Evolutionary conservation across 2,113 vertebrate species (phyloP).

Genomic region (Tyto alba): DNA sequence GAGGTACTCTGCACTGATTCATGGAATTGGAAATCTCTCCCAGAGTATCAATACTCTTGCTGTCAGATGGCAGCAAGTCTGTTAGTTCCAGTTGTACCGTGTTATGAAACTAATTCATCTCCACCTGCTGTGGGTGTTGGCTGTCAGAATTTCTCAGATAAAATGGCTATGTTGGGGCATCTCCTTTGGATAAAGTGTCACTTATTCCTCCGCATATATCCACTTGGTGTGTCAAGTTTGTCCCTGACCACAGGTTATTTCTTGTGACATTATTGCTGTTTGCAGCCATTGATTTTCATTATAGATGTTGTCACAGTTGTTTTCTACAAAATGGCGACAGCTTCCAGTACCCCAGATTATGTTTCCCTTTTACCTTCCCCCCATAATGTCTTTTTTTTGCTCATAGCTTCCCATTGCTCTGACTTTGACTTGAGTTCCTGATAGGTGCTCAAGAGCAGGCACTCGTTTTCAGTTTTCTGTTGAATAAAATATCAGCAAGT

Average conservation of each 20-base stretch:
- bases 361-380: neutral
- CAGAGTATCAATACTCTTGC: conserved; percentile 20
- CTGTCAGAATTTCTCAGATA: neutral
- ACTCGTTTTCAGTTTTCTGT: neutral
- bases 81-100: neutral
- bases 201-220: neutral
- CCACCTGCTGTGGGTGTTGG: neutral
- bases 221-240: neutral
- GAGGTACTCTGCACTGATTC: conserved; percentile 1
- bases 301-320: neutral
- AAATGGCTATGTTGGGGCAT: neutral
- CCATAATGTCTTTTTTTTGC: neutral
- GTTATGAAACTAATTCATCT: neutral
- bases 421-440: neutral
- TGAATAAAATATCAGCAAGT: neutral
- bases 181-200: neutral
- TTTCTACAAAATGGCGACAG: neutral
- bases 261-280: neutral
- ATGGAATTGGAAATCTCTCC: conserved; percentile 34
- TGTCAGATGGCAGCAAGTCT: conserved; percentile 4
- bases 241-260: neutral
- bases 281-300: neutral
- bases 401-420: neutral
- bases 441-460: neutral
- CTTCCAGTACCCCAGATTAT: neutral